Conservation (phyloP, 2,888 invertebrate genomes). For the Drosophila paranaensis region DNA sequence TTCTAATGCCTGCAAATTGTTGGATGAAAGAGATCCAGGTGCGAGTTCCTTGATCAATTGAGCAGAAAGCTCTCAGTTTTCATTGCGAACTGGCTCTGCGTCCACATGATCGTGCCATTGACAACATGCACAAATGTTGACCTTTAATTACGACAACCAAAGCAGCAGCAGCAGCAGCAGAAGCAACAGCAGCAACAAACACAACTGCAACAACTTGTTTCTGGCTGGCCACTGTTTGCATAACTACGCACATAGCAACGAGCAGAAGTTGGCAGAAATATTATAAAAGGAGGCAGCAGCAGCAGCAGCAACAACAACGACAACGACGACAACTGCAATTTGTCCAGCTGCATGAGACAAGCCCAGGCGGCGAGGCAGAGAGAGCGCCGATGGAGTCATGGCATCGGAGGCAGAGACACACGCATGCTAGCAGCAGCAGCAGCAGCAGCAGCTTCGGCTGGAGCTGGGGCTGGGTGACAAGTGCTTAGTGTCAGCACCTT, state of each 20-base stretch:
- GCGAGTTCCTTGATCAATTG: background rate
- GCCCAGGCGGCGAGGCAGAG: slow-evolving; percentile 20
- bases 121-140: slow-evolving; percentile 81
- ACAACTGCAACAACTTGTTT: slow-evolving; percentile 71
- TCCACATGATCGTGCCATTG: slow-evolving; percentile 63
- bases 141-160: slow-evolving; percentile 80
- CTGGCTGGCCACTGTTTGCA: slow-evolving; percentile 74
- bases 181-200: slow-evolving; percentile 46
- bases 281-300: slow-evolving; percentile 54
- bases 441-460: slow-evolving; percentile 45
- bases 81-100: slow-evolving; percentile 32
- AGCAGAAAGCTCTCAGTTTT: slow-evolving; percentile 12
- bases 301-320: slow-evolving; percentile 34
- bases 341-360: slow-evolving; percentile 75
- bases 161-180: slow-evolving; percentile 46
- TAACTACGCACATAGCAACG: slow-evolving; percentile 75
- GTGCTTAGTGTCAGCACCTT: slow-evolving; percentile 82
- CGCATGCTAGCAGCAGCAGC: slow-evolving; percentile 24
- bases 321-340: slow-evolving; percentile 80
- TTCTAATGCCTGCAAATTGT: background rate
- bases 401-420: slow-evolving; percentile 29
- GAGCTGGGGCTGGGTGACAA: slow-evolving; percentile 74
- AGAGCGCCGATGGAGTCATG: slow-evolving; percentile 27
- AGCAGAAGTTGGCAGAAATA: slow-evolving; percentile 48
- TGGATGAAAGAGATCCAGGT: background rate